These are phyloP conservation scores for Enteromius thamalakanensis DNA, from an alignment of 2,797 vertebrate species.

Conservation along the genomic window DNA sequence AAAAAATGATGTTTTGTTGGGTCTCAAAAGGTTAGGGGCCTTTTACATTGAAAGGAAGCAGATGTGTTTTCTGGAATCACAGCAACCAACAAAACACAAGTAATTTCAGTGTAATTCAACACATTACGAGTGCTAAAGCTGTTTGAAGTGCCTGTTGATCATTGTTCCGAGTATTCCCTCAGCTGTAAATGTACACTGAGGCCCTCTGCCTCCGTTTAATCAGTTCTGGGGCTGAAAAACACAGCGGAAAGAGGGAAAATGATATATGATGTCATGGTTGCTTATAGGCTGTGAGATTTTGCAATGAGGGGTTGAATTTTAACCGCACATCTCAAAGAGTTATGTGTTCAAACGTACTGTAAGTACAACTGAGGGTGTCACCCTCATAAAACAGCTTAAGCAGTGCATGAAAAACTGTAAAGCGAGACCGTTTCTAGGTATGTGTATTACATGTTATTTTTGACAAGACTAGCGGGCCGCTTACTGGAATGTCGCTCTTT, in stretches of 20 bases:
- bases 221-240: constrained; percentile 42
- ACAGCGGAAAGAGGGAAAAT: constrained; percentile 48
- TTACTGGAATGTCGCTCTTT: constrained; percentile 12
- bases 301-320: constrained; percentile 63
- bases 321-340: constrained; percentile 54
- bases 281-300: constrained; percentile 72
- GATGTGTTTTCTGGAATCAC: constrained; percentile 14
- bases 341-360: constrained; percentile 56
- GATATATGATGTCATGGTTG: constrained; percentile 58
- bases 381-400: constrained; percentile 23
- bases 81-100: constrained; percentile 14
- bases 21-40: neutral
- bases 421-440: constrained; percentile 22
- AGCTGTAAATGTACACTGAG: constrained; percentile 6
- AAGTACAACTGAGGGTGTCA: neutral
- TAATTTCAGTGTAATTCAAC: constrained; percentile 2
- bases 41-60: neutral
- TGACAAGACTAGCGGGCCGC: neutral
- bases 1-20: neutral
- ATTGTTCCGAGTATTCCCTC: neutral
- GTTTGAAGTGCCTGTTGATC: constrained; percentile 16
- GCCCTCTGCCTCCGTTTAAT: constrained; percentile 13
- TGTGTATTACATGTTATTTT: constrained; percentile 42
- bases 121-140: neutral
- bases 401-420: constrained; percentile 37